Evolutionary conservation across 1,140 invertebrate species (phyloP), one percentile per base, ranked within the genome.

Genomic region (Heliconius congener): DNA sequence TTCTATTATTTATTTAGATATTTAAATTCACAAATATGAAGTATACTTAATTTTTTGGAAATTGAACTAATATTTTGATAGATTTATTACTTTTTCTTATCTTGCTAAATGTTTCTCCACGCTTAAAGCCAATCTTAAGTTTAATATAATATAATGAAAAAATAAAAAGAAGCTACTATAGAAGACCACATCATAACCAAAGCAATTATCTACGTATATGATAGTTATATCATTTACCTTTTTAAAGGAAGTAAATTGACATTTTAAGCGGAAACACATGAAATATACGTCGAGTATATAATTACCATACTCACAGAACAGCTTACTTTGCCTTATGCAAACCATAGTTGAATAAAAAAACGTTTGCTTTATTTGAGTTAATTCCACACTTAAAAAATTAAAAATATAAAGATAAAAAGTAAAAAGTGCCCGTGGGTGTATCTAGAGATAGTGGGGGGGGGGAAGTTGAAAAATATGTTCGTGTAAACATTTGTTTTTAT

Each of bases 211-310:
- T 23, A 57, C 1, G 8, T 66, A 27, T 66, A 66, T 13, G 3
- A 18, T 66, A 66, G 60, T 30, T 66, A 66, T 57, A n/a, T 57
- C 60, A 66, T 30, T 27, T 30, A 46, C 57, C 55, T 9, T 19
- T 78, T 71, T 23, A 52, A 80, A 75, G 78, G 66, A 79, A 75
- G 42, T 75, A 75, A 79, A 52, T 74, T 72, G 34, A 72, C 27
- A 73, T 73, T 72, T 76, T 37, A 79, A 76, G n/a, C 77, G 77
- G 77, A 78, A 78, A 55, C n/a, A 13, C 13, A 30, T n/a, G 4
- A 30, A 30, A 66, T 66, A 16, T 30, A 30, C 23, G 11, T 66
- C 30, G 60, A 27, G 60, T 27, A 66, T 66, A 16, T 30, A 66
- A 66, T 66, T 66, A 66, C 2, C 60, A 66, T 66, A 66, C 60